These are phyloP conservation scores for Deroplatys truncata DNA, from an alignment of 2,888 invertebrate genomes.

Conservation along the genomic window DNA sequence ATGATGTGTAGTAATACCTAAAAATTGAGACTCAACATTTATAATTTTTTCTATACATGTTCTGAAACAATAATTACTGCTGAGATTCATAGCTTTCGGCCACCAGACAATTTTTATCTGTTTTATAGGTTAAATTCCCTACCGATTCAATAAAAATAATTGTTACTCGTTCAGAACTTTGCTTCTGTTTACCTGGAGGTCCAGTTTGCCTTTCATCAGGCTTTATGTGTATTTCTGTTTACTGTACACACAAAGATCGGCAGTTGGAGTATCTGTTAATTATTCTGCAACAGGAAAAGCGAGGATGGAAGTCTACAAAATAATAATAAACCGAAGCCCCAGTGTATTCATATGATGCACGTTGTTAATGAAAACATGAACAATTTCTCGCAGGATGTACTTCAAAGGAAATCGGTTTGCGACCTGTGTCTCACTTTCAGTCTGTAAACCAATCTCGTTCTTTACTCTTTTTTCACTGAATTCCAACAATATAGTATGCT, in stretches of 20 bases:
- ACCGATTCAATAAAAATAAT: too few relatives aligned
- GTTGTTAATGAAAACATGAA: not conserved
- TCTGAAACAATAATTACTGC: too few relatives aligned
- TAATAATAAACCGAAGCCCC: not conserved
- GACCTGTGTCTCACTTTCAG: not conserved
- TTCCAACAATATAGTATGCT: too few relatives aligned
- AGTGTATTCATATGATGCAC: not conserved
- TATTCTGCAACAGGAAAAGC: not conserved
- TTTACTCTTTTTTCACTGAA: not conserved
- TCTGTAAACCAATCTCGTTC: not conserved
- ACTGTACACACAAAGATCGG: not conserved
- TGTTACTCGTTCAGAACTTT: too few relatives aligned
- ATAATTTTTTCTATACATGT: too few relatives aligned
- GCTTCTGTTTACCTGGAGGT: too few relatives aligned
- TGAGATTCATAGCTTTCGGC: too few relatives aligned
- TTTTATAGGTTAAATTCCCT: too few relatives aligned
- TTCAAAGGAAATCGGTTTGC: not conserved
- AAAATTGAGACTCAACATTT: too few relatives aligned
- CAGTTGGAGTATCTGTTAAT: not conserved
- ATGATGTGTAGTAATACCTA: too few relatives aligned
- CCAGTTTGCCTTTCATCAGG: not conserved
- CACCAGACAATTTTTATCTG: too few relatives aligned
- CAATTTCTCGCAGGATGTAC: not conserved
- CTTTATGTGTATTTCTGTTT: not conserved
- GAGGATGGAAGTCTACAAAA: not conserved